Base-by-base conservation (phyloP, 2,797 vertebrate species). In the Linurgus olivaceus region DNA sequence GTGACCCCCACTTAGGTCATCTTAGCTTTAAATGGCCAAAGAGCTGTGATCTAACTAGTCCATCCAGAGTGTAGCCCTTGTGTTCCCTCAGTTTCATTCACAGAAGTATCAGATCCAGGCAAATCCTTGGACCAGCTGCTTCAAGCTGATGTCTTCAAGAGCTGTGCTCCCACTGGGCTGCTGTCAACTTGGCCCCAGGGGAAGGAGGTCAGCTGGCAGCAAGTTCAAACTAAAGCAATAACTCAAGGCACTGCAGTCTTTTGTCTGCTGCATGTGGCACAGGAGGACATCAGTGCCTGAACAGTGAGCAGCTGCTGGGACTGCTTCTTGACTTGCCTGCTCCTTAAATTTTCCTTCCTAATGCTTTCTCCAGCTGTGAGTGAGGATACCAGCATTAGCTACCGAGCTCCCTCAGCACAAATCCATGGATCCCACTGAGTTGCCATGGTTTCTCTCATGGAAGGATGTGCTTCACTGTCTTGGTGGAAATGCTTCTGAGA, bases 371-470 rank as follows among this genome's bases (percentile, higher is more conserved):
- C 85, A 88, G 48, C 87, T 93, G 51, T 1, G 15, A 58, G 31
- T 28, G 66, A 88, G 62, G 54, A 72, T 31, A 72, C 23, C 28
- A 71, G 37, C 51, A 45, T 81, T 75, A 88, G 52, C 29, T 71
- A 35, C 70, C 91, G 55, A 86, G 57, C 52, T 90, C 14, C 67
- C 76, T 59, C 35, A 90, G 76, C 1, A 11, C 1, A 40, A 90
- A 86, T 90, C 79, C 73, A 65, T 52, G 44, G 59, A 73, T 88
- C 80, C 90, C 71, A 79, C 74, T 92, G 77, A n/a, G 80, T 93
- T 95, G 71, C 86, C 81, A 91, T 89, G 86, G 93, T 95, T 96
- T 90, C 73, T 78, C 1, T 63, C 31, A 61, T 73, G 83, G 73
- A 86, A 90, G 21, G 58, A 84, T 88, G 38, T 85, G 84, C 65